A percentile compares a stretch with the other conserved stretches of the same genome.
Evolutionary conservation across 2,797 vertebrate genomes (phyloP).

Genomic region (Enoplosus armatus): DNA sequence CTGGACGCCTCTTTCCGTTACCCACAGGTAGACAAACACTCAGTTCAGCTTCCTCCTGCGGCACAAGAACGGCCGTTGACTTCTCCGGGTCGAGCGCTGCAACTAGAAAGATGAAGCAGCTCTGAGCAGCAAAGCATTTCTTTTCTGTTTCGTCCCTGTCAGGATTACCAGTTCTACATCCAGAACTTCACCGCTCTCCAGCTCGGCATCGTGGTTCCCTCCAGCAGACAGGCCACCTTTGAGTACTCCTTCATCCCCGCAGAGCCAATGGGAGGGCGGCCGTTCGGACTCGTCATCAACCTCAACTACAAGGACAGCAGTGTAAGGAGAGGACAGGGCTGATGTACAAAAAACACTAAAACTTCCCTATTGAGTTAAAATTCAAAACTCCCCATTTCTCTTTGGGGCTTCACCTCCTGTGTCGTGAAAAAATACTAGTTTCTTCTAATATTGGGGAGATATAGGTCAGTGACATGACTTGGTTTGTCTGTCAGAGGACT

Average conservation of each 20-base stretch:
- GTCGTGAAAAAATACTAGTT: too few relatives aligned
- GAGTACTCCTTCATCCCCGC: conserved; percentile 99
- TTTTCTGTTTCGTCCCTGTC: conserved; percentile 27
- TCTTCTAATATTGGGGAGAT: too few relatives aligned
- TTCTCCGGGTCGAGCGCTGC: not conserved
- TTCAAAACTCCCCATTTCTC: too few relatives aligned
- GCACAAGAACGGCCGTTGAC: not conserved
- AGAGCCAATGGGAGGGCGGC: conserved; percentile 97
- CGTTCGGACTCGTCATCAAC: conserved; percentile 97
- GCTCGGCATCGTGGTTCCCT: conserved; percentile 90
- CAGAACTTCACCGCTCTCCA: conserved; percentile 99
- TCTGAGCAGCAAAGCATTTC: not conserved
- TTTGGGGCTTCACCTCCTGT: too few relatives aligned
- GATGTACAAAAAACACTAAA: too few relatives aligned
- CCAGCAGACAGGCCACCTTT: conserved; percentile 94
- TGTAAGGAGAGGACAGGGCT: conserved; percentile 82
- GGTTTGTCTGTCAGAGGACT: too few relatives aligned
- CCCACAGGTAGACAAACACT: conserved; percentile 78
- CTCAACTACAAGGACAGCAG: conserved; percentile 96
- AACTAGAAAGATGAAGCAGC: not conserved
- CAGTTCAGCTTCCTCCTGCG: accelerated
- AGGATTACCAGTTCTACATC: conserved; percentile 99
- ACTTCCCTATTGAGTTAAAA: too few relatives aligned
- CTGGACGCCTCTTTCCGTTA: conserved; percentile 98
- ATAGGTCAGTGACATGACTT: too few relatives aligned